phyloP scores from a whole-genome alignment of 2,797 vertebrate genomes.

The Nannoperca obscura region DNA sequence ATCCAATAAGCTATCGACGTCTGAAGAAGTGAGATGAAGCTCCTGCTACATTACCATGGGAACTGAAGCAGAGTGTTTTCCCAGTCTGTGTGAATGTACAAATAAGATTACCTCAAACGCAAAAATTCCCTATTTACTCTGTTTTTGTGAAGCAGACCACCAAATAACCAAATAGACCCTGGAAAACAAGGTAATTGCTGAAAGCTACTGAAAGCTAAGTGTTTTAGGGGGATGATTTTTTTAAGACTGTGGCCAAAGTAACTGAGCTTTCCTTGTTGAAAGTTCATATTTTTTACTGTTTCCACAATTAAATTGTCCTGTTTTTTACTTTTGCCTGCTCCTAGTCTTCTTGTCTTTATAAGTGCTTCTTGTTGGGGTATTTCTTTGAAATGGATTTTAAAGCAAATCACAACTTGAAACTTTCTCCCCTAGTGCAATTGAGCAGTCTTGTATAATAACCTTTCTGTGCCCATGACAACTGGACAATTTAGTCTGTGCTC shows the following conservation, averaged over 20 bases:
- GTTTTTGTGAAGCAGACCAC: slow-evolving; percentile 4
- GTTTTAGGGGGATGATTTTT: neutral
- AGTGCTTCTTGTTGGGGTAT: neutral
- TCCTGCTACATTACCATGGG: slow-evolving; percentile 26
- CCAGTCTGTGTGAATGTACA: slow-evolving; percentile 1
- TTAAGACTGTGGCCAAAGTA: neutral
- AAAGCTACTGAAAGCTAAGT: slow-evolving; percentile 3
- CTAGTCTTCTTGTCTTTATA: neutral
- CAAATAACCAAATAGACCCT: slow-evolving; percentile 18
- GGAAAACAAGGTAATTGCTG: slow-evolving; percentile 11
- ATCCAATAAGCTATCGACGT: neutral
- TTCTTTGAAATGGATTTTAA: slow-evolving; percentile 32
- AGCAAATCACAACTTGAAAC: slow-evolving; percentile 18
- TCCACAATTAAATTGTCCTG: neutral
- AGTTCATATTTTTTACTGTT: slow-evolving; percentile 11
- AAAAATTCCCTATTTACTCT: slow-evolving; percentile 16
- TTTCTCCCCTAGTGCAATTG: neutral
- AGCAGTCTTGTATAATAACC: slow-evolving; percentile 36
- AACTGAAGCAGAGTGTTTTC: slow-evolving; percentile 14
- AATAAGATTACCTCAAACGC: slow-evolving; percentile 22
- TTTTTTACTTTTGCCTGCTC: neutral
- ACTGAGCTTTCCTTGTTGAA: neutral
- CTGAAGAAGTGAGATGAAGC: neutral
- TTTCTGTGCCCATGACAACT: slow-evolving; percentile 64
- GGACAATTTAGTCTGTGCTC: slow-evolving; percentile 51